Evolutionary conservation across 2,113 vertebrate species (phyloP).

Genomic region (Hypocryptadius cinnamomeus): DNA sequence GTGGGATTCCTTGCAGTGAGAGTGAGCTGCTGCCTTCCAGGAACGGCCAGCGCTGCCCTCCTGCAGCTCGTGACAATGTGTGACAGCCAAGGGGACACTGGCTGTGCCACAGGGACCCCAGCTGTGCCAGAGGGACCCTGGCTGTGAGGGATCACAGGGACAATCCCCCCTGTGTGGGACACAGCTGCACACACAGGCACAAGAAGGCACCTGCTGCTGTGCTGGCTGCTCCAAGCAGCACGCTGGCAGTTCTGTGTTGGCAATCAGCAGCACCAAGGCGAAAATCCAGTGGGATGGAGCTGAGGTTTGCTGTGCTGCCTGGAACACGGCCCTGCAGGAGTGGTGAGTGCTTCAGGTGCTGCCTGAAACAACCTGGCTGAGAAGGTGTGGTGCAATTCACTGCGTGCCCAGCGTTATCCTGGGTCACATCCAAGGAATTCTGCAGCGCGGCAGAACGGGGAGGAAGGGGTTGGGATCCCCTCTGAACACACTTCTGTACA

Average conservation of each 20-base stretch:
- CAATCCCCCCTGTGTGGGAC: neutral
- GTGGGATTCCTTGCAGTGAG: neutral
- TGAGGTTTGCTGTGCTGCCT: neutral
- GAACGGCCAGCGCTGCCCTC: neutral
- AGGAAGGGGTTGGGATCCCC: neutral
- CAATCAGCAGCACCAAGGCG: rapidly evolving
- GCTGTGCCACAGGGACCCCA: neutral
- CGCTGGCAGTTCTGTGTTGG: rapidly evolving
- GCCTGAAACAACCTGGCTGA: neutral
- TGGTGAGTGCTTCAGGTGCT: rapidly evolving
- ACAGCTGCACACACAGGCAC: neutral
- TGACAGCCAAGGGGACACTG: neutral
- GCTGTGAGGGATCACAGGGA: neutral
- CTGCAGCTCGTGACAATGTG: neutral
- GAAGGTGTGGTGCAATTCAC: neutral
- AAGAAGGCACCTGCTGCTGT: neutral
- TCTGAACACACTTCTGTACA: neutral
- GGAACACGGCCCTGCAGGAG: rapidly evolving
- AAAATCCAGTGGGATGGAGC: rapidly evolving
- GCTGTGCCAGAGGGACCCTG: neutral
- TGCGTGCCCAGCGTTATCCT: rapidly evolving
- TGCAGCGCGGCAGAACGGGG: neutral
- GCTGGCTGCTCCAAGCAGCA: neutral
- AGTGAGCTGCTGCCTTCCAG: neutral
- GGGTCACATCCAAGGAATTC: neutral